These are phyloP conservation scores for Lingula anatina DNA, from an alignment of 2,888 invertebrate genomes.

Conservation along the genomic window DNA sequence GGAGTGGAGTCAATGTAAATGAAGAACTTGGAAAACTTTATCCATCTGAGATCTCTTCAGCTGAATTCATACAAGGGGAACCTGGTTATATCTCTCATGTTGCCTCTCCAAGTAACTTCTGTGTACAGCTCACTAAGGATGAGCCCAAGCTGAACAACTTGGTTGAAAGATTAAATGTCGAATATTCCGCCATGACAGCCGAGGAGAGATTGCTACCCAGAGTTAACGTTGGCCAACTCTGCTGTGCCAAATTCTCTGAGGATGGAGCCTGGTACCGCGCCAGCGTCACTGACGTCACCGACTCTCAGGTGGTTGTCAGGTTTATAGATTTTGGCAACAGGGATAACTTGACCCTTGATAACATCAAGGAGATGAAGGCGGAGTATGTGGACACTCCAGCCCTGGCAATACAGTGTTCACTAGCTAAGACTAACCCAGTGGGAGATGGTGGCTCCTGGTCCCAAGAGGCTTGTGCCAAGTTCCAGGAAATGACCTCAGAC, in stretches of 20 bases:
- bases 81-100: conserved; percentile 20
- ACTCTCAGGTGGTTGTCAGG: conserved; percentile 16
- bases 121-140: conserved; percentile 18
- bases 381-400: conserved; percentile 23
- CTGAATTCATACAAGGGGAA: neutral
- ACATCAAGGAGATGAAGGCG: conserved; percentile 22
- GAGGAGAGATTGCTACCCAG: neutral
- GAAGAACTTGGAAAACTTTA: neutral
- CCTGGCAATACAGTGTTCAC: conserved; percentile 30
- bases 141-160: conserved; percentile 18
- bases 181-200: neutral
- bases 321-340: conserved; percentile 48
- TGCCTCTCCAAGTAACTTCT: conserved; percentile 20
- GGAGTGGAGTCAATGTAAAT: neutral
- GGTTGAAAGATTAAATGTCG: conserved; percentile 13
- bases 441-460: neutral
- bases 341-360: conserved; percentile 19
- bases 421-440: conserved; percentile 5
- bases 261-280: conserved; percentile 37
- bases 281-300: conserved; percentile 14
- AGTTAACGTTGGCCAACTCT: conserved; percentile 15
- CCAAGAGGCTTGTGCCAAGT: conserved; percentile 18
- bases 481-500: conserved; percentile 24
- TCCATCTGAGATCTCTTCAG: neutral
- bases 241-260: conserved; percentile 29